Conservation (phyloP, 1,140 invertebrate species). For the Diplogasteroides magnus region DNA sequence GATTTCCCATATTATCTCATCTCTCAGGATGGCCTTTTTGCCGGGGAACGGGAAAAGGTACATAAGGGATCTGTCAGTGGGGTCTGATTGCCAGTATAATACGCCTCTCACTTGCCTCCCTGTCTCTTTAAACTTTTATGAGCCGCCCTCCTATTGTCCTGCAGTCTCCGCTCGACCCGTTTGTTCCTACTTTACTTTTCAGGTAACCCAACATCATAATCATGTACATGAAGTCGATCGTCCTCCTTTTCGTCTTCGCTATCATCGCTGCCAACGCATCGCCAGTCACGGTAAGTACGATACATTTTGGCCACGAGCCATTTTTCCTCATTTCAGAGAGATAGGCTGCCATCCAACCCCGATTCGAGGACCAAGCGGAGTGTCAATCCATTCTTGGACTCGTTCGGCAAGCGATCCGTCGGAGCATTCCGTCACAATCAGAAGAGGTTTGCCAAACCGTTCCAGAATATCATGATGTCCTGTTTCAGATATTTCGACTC, state of each 20-base stretch:
- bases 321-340: constrained; percentile 19
- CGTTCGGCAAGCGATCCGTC: constrained; percentile 26
- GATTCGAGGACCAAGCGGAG: constrained; percentile 38
- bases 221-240: constrained; percentile 11
- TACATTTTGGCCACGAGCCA: too few species aligned
- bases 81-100: too few species aligned
- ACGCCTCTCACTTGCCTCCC: too few species aligned
- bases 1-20: too few species aligned
- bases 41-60: too few species aligned
- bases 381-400: constrained; percentile 33
- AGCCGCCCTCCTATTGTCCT: too few species aligned
- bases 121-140: too few species aligned
- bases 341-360: constrained; percentile 37
- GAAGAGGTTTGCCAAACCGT: neutral
- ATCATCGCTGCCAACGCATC: neutral
- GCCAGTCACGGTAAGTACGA: too few species aligned
- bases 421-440: neutral
- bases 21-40: too few species aligned
- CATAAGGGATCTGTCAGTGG: too few species aligned
- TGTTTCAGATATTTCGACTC: constrained; percentile 30
- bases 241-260: constrained; percentile 13
- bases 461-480: neutral
- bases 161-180: too few species aligned
- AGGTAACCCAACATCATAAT: constrained; percentile 5
- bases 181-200: constrained; percentile 2